These are phyloP conservation scores for Pipistrellus pipistrellus DNA, from an alignment of 2,797 vertebrate species.

Conservation along the genomic window DNA sequence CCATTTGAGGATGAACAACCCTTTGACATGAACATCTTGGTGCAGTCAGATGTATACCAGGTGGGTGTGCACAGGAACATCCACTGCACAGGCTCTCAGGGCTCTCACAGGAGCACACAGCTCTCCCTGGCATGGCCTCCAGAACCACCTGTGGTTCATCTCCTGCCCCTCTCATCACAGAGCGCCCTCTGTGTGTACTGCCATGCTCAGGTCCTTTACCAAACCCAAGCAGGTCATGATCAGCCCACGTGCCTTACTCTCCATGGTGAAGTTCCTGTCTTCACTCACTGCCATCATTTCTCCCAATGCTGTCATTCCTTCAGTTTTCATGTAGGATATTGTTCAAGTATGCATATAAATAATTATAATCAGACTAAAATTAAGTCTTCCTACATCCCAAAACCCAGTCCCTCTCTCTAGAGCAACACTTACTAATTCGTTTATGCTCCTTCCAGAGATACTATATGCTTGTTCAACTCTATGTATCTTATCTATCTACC, in stretches of 20 bases:
- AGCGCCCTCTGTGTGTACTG: not conserved
- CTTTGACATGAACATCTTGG: too few relatives aligned
- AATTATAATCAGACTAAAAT: not conserved
- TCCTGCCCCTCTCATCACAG: not conserved
- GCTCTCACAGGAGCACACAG: too few relatives aligned
- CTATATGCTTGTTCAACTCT: not conserved
- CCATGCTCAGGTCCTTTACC: not conserved
- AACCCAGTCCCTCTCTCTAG: too few relatives aligned
- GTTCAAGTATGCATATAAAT: not conserved
- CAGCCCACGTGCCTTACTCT: not conserved
- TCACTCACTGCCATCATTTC: not conserved
- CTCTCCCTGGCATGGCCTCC: not conserved
- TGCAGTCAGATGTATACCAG: too few relatives aligned
- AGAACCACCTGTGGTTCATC: accelerated
- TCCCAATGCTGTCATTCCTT: not conserved
- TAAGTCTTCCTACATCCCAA: not conserved
- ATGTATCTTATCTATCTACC: too few relatives aligned
- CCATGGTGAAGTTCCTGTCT: not conserved
- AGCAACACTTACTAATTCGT: not conserved
- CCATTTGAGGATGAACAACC: too few relatives aligned
- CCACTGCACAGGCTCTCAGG: accelerated
- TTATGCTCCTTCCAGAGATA: not conserved
- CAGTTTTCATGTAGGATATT: too few relatives aligned
- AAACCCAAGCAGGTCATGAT: not conserved
- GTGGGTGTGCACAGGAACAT: not conserved